Conservation (phyloP, 2,113 vertebrate species). For the Chascanopsetta lugubris region DNA sequence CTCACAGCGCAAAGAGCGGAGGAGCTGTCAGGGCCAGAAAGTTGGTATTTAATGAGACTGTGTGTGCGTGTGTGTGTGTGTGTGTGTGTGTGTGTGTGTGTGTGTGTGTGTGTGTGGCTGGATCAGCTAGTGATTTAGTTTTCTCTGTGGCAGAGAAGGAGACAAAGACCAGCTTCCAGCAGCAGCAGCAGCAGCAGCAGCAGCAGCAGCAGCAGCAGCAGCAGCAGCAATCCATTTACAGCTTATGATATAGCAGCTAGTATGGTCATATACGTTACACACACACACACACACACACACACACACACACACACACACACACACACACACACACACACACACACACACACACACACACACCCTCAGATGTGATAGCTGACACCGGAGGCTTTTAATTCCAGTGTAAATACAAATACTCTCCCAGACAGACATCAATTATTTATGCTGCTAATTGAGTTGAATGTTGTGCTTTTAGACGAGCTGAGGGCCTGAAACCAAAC, state of each 20-base stretch:
- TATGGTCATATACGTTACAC: slow-evolving; percentile 37
- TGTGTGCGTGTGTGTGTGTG: slow-evolving; percentile 1
- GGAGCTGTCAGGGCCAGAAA: not conserved
- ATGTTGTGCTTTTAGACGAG: slow-evolving; percentile 80
- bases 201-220: too few species aligned
- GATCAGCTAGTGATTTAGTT: slow-evolving; percentile 54
- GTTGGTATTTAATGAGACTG: slow-evolving; percentile 1
- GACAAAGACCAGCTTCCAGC: slow-evolving; percentile 27
- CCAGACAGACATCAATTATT: slow-evolving; percentile 85
- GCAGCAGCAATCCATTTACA: slow-evolving; percentile 40
- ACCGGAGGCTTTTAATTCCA: slow-evolving; percentile 87
- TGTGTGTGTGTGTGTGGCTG: not conserved
- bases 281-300: slow-evolving; percentile 41
- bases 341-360: slow-evolving; percentile 36
- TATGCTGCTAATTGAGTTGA: slow-evolving; percentile 81
- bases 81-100: not conserved
- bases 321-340: slow-evolving; percentile 39
- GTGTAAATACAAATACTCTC: slow-evolving; percentile 84
- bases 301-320: slow-evolving; percentile 30
- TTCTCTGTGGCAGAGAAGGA: slow-evolving; percentile 30
- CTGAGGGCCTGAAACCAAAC: slow-evolving; percentile 61
- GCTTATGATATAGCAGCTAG: slow-evolving; percentile 20
- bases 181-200: too few species aligned
- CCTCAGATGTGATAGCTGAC: slow-evolving; percentile 76
- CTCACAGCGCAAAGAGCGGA: not conserved